Evolutionary conservation across 2,797 vertebrate genomes (phyloP).

Genomic region (Erethizon dorsatum): DNA sequence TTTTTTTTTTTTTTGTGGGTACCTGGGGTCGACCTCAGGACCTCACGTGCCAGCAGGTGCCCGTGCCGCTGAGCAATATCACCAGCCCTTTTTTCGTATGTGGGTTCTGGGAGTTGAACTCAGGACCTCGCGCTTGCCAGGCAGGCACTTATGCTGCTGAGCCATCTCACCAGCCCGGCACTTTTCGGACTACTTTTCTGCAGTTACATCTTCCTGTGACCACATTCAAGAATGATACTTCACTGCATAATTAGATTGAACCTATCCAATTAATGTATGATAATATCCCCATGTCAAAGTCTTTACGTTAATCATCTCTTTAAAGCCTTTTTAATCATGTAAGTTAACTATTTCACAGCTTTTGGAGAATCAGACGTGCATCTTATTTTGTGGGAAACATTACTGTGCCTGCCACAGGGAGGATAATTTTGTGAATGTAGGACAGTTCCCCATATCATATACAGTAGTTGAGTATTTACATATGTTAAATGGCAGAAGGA

Average conservation of each 20-base stretch:
- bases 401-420: background rate
- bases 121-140: too few species aligned
- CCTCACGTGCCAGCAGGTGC: too few species aligned
- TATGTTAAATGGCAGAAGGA: background rate
- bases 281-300: background rate
- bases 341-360: background rate
- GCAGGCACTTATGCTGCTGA: too few species aligned
- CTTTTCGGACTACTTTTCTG: background rate
- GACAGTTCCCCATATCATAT: background rate
- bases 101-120: too few species aligned
- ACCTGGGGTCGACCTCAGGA: too few species aligned
- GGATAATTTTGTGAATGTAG: background rate
- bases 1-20: too few species aligned
- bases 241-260: background rate
- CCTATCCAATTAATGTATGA: background rate
- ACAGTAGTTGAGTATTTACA: background rate
- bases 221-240: background rate
- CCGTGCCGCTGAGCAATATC: too few species aligned
- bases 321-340: background rate
- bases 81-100: too few species aligned
- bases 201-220: background rate
- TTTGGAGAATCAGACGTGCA: background rate
- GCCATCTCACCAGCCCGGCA: too few species aligned
- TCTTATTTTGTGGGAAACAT: background rate
- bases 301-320: background rate